Evolutionary conservation across 2,888 invertebrate species (phyloP).

Genomic region (Panzeria rudis): DNA sequence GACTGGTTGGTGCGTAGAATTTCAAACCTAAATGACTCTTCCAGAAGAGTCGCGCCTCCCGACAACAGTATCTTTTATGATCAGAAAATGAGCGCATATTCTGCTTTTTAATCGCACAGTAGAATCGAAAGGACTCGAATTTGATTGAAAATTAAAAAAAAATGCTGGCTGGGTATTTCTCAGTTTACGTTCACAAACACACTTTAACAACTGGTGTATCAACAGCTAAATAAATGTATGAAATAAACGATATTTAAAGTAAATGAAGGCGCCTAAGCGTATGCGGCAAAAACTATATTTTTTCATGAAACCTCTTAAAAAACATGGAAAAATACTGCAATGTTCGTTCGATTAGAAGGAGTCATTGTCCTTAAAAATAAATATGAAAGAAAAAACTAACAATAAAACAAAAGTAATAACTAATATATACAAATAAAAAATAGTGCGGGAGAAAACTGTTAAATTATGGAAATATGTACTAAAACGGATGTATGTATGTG

Average conservation of each 20-base stretch:
- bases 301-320: neutral
- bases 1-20: too few species aligned
- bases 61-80: too few species aligned
- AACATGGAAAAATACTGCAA: slow-evolving; percentile 3
- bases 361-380: slow-evolving; percentile 39
- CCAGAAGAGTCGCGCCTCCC: too few species aligned
- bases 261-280: slow-evolving; percentile 44
- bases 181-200: neutral
- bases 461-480: neutral
- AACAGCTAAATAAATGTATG: neutral
- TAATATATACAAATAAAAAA: neutral
- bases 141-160: too few species aligned
- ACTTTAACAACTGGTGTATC: neutral
- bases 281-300: slow-evolving; percentile 4
- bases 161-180: too few species aligned
- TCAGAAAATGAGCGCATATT: too few species aligned
- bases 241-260: neutral
- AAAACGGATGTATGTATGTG: too few species aligned
- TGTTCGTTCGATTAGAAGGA: neutral
- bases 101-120: too few species aligned
- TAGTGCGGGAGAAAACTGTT: neutral
- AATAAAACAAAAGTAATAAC: neutral
- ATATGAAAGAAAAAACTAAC: neutral
- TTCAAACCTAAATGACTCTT: too few species aligned
- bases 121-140: too few species aligned